A percentile compares a stretch with the other conserved stretches of the same genome.
These are phyloP conservation scores for Xanthia togata DNA, from an alignment of 2,888 invertebrate genomes.

Conservation along the genomic window DNA sequence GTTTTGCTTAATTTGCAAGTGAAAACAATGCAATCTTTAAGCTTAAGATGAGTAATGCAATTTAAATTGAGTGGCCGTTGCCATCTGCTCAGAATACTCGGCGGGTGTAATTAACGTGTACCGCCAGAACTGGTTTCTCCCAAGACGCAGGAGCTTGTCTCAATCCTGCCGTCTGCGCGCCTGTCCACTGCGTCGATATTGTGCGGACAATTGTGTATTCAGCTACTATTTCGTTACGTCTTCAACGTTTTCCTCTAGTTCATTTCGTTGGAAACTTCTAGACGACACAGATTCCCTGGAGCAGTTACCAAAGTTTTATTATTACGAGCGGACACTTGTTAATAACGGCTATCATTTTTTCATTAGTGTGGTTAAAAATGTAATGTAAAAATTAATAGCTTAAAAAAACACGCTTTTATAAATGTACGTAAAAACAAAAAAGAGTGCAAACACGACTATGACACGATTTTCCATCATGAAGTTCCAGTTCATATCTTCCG, in stretches of 20 bases:
- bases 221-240: slow-evolving; percentile 27
- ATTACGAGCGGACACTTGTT: slow-evolving; percentile 36
- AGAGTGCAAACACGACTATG: no score
- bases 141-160: slow-evolving; percentile 59
- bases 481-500: no score
- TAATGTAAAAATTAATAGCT: no score
- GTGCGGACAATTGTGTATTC: slow-evolving; percentile 47
- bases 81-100: slow-evolving; percentile 72
- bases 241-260: slow-evolving; percentile 54
- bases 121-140: slow-evolving; percentile 67
- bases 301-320: slow-evolving; percentile 67
- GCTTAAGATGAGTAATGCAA: slow-evolving; percentile 46
- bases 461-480: no score
- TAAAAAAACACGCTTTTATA: no score
- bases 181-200: slow-evolving; percentile 46
- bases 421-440: no score
- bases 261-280: slow-evolving; percentile 66
- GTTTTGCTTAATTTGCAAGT: slow-evolving; percentile 16
- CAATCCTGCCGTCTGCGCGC: slow-evolving; percentile 36
- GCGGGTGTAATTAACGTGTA: slow-evolving; percentile 66
- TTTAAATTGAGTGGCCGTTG: slow-evolving; percentile 57
- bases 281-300: slow-evolving; percentile 69
- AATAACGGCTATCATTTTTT: slow-evolving; percentile 38
- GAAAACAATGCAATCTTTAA: slow-evolving; percentile 40
- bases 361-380: slow-evolving; percentile 27